These are phyloP conservation scores for Aphodius sticticus DNA, from an alignment of 2,888 invertebrate genomes.

Conservation along the genomic window DNA sequence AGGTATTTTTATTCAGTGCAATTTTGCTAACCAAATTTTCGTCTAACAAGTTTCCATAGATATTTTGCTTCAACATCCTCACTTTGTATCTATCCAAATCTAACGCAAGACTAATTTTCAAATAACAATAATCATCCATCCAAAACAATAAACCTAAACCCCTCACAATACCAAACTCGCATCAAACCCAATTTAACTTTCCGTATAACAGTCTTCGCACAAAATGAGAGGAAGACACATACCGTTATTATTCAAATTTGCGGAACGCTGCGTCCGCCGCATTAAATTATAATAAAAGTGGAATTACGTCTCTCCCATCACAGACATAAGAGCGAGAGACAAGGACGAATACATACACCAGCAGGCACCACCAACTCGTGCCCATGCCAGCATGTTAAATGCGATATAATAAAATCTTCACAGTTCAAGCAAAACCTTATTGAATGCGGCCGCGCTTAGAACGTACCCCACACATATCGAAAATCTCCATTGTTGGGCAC, in stretches of 20 bases:
- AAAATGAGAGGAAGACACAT: not conserved
- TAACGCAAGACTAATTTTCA: too few relatives aligned
- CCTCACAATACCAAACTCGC: too few relatives aligned
- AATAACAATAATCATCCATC: too few relatives aligned
- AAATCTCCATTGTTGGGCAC: slow-evolving; percentile 58
- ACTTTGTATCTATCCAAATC: too few relatives aligned
- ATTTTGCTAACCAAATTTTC: too few relatives aligned
- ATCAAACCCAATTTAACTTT: not conserved
- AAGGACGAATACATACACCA: not conserved
- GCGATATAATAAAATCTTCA: slow-evolving; percentile 56
- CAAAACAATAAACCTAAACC: too few relatives aligned
- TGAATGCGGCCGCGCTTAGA: not conserved
- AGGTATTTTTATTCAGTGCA: too few relatives aligned
- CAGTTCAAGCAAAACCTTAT: slow-evolving; percentile 50
- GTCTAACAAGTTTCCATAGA: too few relatives aligned
- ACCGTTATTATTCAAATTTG: not conserved
- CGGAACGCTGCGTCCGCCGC: not conserved
- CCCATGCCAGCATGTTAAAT: slow-evolving; percentile 48
- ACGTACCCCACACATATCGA: not conserved
- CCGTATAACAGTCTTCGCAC: not conserved
- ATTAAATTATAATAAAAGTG: not conserved
- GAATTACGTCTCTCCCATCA: not conserved
- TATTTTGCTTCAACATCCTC: too few relatives aligned
- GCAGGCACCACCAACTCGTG: slow-evolving; percentile 43
- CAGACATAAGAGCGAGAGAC: too few relatives aligned